Evolutionary conservation across 2,797 vertebrate genomes (phyloP).

Genomic region (Argyrosomus regius): DNA sequence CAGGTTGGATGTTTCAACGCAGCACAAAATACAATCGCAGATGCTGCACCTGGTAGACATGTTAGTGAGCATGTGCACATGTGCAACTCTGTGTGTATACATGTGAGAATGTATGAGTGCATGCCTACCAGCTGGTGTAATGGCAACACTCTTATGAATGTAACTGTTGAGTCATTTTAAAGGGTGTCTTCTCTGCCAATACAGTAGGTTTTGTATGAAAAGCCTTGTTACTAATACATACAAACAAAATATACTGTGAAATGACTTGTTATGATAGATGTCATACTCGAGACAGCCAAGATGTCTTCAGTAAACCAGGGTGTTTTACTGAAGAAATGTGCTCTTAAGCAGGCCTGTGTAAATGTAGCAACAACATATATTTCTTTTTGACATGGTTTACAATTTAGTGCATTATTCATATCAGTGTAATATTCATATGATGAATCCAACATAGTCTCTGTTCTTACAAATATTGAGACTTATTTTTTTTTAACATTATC

Average conservation of each 20-base stretch:
- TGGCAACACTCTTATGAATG: not conserved
- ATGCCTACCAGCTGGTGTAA: constrained; percentile 13
- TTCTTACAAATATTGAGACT: not conserved
- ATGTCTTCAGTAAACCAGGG: not conserved
- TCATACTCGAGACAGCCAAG: not conserved
- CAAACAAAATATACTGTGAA: not conserved
- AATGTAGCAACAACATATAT: not conserved
- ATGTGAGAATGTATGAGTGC: constrained; percentile 50
- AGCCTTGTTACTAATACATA: constrained; percentile 3
- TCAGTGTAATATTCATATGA: not conserved
- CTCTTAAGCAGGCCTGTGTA: not conserved
- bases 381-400: not conserved
- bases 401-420: not conserved
- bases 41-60: constrained; percentile 77
- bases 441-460: not conserved
- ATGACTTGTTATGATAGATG: not conserved
- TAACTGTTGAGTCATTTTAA: not conserved
- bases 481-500: not conserved
- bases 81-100: constrained; percentile 37
- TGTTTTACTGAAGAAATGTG: not conserved
- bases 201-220: constrained; percentile 5
- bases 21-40: constrained; percentile 75
- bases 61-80: constrained; percentile 65
- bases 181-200: not conserved
- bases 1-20: constrained; percentile 67